These are phyloP conservation scores for Vollenhovia emeryi DNA, from an alignment of 1,140 invertebrate species.

Conservation along the genomic window DNA sequence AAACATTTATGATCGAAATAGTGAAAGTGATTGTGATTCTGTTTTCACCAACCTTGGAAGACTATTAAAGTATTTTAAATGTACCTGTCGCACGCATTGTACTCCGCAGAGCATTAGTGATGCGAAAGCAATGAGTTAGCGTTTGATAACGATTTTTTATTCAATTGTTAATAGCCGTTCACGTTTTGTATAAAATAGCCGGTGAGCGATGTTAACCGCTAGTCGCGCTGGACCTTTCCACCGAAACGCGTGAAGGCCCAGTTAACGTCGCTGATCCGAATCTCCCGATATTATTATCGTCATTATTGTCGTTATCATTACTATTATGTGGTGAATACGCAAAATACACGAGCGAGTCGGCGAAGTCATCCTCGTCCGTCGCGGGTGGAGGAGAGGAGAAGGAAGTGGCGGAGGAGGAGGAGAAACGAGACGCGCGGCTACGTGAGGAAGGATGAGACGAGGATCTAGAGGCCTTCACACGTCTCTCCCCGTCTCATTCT, in stretches of 20 bases:
- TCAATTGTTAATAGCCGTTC: too few species aligned
- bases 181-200: too few species aligned
- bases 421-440: slow-evolving; percentile 49
- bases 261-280: slow-evolving; percentile 62
- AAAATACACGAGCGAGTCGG: slow-evolving; percentile 71
- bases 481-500: slow-evolving; percentile 4
- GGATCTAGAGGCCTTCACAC: slow-evolving; percentile 59
- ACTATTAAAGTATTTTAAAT: too few species aligned
- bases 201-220: slow-evolving; percentile 17
- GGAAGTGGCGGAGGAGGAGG: not conserved
- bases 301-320: slow-evolving; percentile 75
- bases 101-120: too few species aligned
- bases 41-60: too few species aligned
- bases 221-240: slow-evolving; percentile 37
- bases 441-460: slow-evolving; percentile 56
- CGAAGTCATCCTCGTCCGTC: slow-evolving; percentile 69
- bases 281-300: slow-evolving; percentile 71
- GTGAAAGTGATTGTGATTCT: too few species aligned
- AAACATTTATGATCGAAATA: too few species aligned
- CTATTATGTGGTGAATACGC: slow-evolving; percentile 74
- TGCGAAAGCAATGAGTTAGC: too few species aligned
- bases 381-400: not conserved
- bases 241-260: slow-evolving; percentile 21
- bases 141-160: too few species aligned
- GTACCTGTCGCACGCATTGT: too few species aligned